phyloP scores from a whole-genome alignment of 2,113 vertebrate genomes.

The Amphilophus citrinellus region DNA sequence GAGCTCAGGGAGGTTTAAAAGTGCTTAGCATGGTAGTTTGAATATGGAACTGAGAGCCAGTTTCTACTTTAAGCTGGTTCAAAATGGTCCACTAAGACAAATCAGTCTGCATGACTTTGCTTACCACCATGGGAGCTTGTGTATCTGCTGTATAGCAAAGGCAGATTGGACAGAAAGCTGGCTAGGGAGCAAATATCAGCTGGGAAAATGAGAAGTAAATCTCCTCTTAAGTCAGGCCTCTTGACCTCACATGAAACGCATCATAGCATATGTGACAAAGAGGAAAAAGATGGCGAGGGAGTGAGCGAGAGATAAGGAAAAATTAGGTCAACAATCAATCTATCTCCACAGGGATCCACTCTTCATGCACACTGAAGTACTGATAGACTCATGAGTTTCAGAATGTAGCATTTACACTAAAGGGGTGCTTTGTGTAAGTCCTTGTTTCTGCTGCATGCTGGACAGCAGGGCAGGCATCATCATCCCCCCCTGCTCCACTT shows the following conservation, averaged over 20 bases:
- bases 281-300: neutral
- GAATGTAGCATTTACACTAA: neutral
- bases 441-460: conserved; percentile 25
- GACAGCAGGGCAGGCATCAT: conserved; percentile 18
- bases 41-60: conserved; percentile 52
- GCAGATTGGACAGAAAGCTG: conserved; percentile 37
- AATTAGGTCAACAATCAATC: conserved; percentile 43
- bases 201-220: neutral
- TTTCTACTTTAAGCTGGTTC: conserved; percentile 64
- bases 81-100: conserved; percentile 65
- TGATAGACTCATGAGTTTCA: neutral
- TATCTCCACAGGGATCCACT: neutral
- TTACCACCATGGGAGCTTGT: conserved; percentile 26
- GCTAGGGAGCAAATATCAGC: conserved; percentile 18
- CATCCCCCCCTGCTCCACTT: conserved; percentile 11
- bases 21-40: conserved; percentile 46
- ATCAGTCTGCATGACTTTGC: conserved; percentile 47
- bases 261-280: neutral
- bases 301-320: conserved; percentile 15
- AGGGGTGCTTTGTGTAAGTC: neutral
- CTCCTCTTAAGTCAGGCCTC: neutral
- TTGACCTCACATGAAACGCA: neutral
- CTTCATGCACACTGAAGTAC: neutral
- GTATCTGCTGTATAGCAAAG: conserved; percentile 6
- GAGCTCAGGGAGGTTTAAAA: conserved; percentile 53